Base-by-base conservation (phyloP, 2,113 vertebrate species). In the Tragelaphus strepsiceros region DNA sequence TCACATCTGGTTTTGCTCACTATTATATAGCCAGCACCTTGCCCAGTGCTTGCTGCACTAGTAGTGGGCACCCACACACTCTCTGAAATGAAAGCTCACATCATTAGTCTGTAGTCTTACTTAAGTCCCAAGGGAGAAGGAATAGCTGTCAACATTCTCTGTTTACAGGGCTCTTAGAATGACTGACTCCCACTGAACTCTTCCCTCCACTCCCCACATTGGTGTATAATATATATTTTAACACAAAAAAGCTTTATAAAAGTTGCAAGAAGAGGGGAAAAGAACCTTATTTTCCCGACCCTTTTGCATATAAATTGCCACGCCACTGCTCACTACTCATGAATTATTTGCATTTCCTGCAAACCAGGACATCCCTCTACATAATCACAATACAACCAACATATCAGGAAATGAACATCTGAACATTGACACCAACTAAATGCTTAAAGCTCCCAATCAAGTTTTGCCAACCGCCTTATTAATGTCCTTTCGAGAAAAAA, bases 1-100 rank as follows among this genome's bases (percentile, higher is more conserved):
- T 71, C 74, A 81, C 59, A 90, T 95, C 90, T 97, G 94, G 5
- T 97, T 97, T 90, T 94, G 39, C 39, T 98, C 88, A 94, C 39
- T 67, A 32, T 24, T 91, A 5, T 67, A 94, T 90, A 71, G n/a
- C 13, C n/a, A 97, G 53, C 30, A 92, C 64, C 86, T 92, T 39
- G 4, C 46, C n/a, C n/a, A 53, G 16, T 62, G 16, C 54, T 97
- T 62, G 21, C 59, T 96, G 71, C 32, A 2, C 22, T 90, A 21
- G 3, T 80, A 78, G 24, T 67, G 74, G n/a, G 4, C n/a, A 74
- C 59, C 81, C 51, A 46, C 30, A 80, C 54, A n/a, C 53, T 95
- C 51, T 58, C 51, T 84, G 32, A 94, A 96, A 77, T 62, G 39
- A 89, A 71, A 54, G 7, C 6, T 22, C 39, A 80, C 28, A 59